Base-by-base conservation (phyloP, 2,113 vertebrate species). In the Xyliphius kryptos region DNA sequence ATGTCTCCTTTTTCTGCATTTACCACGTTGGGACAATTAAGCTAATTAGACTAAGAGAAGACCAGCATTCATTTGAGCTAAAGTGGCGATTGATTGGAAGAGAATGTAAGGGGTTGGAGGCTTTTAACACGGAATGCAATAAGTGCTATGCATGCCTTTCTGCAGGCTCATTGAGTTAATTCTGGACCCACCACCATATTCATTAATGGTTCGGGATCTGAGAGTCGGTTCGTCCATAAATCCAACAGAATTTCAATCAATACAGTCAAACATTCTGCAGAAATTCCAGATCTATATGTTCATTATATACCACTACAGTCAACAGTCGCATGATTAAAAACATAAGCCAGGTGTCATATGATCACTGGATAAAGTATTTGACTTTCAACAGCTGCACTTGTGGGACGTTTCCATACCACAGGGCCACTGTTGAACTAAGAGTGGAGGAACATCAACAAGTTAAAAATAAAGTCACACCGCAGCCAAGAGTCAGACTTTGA, bases 21-120 rank as follows among this genome's bases (percentile, higher is more conserved):
- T 68, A 74, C 63, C 71, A 76, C 76, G 74, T 58, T 49, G 60
- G 60, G 53, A 69, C 71, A 78, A 76, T 78, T 76, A 76, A 66
- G 61, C 74, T 76, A 74, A 78, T 78, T 78, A 74, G 71, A 59
- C 72, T 66, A 52, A 77, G 55, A 69, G 61, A 71, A 73, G 67
- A 68, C 56, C 62, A 63, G 70, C 63, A 70, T 74, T 74, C 69
- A 72, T 68, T 65, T 69, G 67, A 68, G 71, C 67, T 76, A 74
- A 75, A 72, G 69, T 74, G 69, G 26, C 59, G 40, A 74, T 75
- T 67, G 71, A 71, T 70, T 68, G 71, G 36, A 38, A 41, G 59
- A 70, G 74, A 72, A 71, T 44, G 55, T 47, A 47, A 71, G 46
- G 66, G 67, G 54, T 75, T 57, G 68, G 65, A 71, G 61, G 73